Percentiles rank a stretch among this genome's conserved stretches.
Evolutionary conservation across 2,888 invertebrate species (phyloP).

Genomic region (Eupithecia tripunctaria): DNA sequence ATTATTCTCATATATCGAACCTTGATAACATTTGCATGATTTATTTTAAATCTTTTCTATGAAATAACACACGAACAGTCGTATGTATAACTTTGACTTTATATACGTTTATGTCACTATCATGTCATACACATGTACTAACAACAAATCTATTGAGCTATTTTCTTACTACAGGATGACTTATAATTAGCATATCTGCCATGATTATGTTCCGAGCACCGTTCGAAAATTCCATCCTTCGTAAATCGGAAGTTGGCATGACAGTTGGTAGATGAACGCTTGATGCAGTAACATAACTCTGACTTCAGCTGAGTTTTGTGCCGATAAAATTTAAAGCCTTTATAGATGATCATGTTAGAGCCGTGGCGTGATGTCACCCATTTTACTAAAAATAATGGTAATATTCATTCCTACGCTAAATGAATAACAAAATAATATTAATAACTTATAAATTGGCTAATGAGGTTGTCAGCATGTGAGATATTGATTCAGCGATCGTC

Average conservation of each 20-base stretch:
- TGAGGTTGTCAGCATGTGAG: too few species aligned
- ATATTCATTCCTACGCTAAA: neutral
- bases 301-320: neutral
- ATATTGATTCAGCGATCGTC: too few species aligned
- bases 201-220: slow-evolving; percentile 9
- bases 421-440: too few species aligned
- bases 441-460: too few species aligned
- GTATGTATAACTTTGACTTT: neutral
- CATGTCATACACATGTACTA: neutral
- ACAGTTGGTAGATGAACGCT: slow-evolving; percentile 1
- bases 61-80: neutral
- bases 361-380: slow-evolving; percentile 4
- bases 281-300: slow-evolving; percentile 2
- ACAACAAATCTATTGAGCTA: neutral
- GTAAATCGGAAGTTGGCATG: neutral
- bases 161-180: neutral
- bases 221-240: neutral
- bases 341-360: neutral
- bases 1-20: neutral
- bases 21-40: neutral
- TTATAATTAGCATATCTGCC: neutral
- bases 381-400: neutral
- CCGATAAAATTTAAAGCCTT: slow-evolving; percentile 3
- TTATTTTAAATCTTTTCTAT: neutral
- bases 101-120: neutral